These are phyloP conservation scores for Nothocercus julius DNA, from an alignment of 2,113 vertebrate genomes.

Conservation along the genomic window DNA sequence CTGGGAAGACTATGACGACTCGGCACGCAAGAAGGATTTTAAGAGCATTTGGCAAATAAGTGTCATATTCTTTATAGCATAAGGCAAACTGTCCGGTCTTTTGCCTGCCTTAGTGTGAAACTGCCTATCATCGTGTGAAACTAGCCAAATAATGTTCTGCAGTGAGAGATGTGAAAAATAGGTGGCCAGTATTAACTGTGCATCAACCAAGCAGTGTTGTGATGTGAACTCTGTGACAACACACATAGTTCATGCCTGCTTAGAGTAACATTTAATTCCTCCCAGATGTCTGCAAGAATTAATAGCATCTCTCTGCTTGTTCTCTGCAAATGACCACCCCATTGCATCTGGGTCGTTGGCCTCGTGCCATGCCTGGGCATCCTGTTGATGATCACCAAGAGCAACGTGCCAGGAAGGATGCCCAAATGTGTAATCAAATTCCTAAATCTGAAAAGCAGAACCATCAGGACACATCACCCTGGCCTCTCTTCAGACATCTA, in stretches of 20 bases:
- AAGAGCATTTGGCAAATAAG: not conserved
- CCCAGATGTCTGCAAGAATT: not conserved
- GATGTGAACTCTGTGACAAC: not conserved
- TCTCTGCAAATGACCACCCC: rapidly evolving
- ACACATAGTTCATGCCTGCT: rapidly evolving
- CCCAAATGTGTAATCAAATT: not conserved
- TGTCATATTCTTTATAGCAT: not conserved
- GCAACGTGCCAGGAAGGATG: not conserved
- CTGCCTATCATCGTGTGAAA: not conserved
- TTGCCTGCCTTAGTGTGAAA: not conserved
- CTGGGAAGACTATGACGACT: not conserved
- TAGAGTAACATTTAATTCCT: not conserved
- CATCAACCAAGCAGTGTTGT: not conserved
- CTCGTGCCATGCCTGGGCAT: not conserved
- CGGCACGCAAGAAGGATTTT: not conserved
- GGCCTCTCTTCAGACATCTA: not conserved
- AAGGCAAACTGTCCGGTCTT: not conserved
- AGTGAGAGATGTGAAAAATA: not conserved
- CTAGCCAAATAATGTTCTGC: not conserved
- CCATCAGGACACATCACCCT: not conserved
- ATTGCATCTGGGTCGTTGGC: not conserved
- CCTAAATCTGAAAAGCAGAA: not conserved
- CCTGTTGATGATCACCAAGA: not conserved
- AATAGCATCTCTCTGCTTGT: not conserved
- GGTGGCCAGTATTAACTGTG: not conserved